Evolutionary conservation across 2,797 vertebrate genomes (phyloP).

Genomic region (Periophthalmus magnuspinnatus): DNA sequence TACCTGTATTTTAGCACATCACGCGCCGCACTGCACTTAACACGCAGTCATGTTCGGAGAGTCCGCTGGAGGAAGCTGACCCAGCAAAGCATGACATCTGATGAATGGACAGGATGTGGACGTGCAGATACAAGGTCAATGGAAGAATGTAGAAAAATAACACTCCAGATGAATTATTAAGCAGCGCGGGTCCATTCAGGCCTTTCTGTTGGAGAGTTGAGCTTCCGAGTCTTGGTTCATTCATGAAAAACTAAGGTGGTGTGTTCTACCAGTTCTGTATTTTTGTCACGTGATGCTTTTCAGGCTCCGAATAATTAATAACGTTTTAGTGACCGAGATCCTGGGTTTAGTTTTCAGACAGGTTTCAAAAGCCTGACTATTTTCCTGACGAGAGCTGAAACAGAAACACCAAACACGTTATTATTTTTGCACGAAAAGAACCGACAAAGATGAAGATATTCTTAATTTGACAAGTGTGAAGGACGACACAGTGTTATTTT

Average conservation of each 20-base stretch:
- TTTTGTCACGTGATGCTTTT: constrained; percentile 30
- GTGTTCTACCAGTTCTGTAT: not conserved
- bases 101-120: constrained; percentile 20
- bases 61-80: constrained; percentile 32
- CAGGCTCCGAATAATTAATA: not conserved
- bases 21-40: constrained; percentile 54
- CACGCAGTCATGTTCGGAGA: constrained; percentile 22
- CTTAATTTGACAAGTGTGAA: no score
- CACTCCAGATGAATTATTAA: constrained; percentile 74
- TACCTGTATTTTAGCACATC: constrained; percentile 71
- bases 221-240: constrained; percentile 66
- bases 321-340: not conserved
- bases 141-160: constrained; percentile 68
- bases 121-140: constrained; percentile 29
- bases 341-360: not conserved
- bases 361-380: not conserved
- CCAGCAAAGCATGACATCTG: constrained; percentile 59
- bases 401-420: not conserved
- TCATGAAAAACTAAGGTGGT: constrained; percentile 67
- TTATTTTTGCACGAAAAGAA: not conserved
- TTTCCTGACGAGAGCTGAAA: not conserved
- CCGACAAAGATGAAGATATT: not conserved
- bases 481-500: no score
- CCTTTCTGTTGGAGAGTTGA: constrained; percentile 66
- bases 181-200: constrained; percentile 73